These are phyloP conservation scores for Thunnus thynnus DNA, from an alignment of 2,113 vertebrate species.

Conservation along the genomic window DNA sequence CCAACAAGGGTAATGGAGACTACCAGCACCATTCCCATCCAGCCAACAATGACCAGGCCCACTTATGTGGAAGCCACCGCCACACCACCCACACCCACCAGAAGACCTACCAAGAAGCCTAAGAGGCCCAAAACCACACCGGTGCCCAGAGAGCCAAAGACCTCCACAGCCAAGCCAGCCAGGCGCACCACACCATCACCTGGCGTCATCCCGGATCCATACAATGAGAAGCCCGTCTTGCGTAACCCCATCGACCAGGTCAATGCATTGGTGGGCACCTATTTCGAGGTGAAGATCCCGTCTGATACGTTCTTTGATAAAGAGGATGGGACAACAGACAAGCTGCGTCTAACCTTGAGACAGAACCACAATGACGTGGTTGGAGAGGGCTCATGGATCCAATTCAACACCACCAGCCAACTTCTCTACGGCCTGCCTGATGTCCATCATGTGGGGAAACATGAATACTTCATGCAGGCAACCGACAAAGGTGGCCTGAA, in stretches of 20 bases:
- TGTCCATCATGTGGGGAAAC: conserved; percentile 89
- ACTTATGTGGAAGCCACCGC: conserved; percentile 88
- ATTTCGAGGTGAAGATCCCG: conserved; percentile 98
- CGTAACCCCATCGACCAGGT: conserved; percentile 95
- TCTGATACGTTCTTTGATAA: conserved; percentile 95
- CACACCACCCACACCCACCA: conserved; percentile 80
- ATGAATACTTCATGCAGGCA: conserved; percentile 97
- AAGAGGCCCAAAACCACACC: conserved; percentile 89
- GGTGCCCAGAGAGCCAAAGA: conserved; percentile 85
- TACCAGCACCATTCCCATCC: conserved; percentile 85
- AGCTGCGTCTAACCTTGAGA: conserved; percentile 92
- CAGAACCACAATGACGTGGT: conserved; percentile 90
- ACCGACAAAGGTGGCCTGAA: conserved; percentile 93
- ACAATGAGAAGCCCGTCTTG: conserved; percentile 89
- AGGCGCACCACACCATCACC: conserved; percentile 85
- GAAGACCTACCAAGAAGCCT: conserved; percentile 86
- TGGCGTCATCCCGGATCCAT: conserved; percentile 66
- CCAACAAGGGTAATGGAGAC: conserved; percentile 91
- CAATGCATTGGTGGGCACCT: conserved; percentile 93
- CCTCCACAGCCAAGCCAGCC: conserved; percentile 84
- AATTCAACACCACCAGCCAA: conserved; percentile 97
- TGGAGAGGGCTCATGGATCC: conserved; percentile 93
- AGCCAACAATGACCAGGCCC: conserved; percentile 88
- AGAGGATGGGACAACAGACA: conserved; percentile 96
- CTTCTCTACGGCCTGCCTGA: conserved; percentile 96